Conservation (phyloP, 2,113 vertebrate genomes). For the Tricholaema leucomelas region DNA sequence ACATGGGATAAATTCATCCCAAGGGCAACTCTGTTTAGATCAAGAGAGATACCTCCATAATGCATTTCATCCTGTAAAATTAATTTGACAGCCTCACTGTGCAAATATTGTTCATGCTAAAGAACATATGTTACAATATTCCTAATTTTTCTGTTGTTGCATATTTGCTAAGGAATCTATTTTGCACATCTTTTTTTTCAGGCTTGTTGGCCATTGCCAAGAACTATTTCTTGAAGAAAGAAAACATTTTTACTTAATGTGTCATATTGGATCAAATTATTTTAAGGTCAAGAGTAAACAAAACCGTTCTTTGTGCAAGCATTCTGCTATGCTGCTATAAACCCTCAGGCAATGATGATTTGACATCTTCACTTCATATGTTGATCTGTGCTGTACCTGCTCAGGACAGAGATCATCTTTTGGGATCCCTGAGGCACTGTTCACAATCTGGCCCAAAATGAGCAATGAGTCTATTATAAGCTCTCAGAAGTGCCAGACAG, state of each 20-base stretch:
- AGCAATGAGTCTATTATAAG: background rate
- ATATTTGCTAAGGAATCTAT: background rate
- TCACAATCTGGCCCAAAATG: slow-evolving; percentile 8
- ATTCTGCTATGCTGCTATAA: background rate
- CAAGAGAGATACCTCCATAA: background rate
- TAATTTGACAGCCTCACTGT: background rate
- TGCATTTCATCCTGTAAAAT: background rate
- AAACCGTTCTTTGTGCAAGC: slow-evolving; percentile 6
- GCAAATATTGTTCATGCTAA: background rate
- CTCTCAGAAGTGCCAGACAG: background rate
- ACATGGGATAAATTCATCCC: background rate
- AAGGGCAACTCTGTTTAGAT: slow-evolving; percentile 4
- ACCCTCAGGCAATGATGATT: slow-evolving; percentile 5
- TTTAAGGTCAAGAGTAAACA: slow-evolving; percentile 44
- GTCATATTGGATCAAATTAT: slow-evolving; percentile 34
- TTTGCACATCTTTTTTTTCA: background rate
- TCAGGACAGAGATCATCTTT: slow-evolving; percentile 14
- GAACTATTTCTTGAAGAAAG: slow-evolving; percentile 17
- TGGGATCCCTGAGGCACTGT: slow-evolving; percentile 7
- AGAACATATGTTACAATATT: background rate
- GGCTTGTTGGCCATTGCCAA: slow-evolving; percentile 24
- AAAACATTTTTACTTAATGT: slow-evolving; percentile 29
- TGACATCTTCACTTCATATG: slow-evolving; percentile 38
- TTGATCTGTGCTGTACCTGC: slow-evolving; percentile 31
- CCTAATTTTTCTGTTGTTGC: background rate